Evolutionary conservation across 2,113 vertebrate genomes (phyloP).

Genomic region (Malurus melanocephalus): DNA sequence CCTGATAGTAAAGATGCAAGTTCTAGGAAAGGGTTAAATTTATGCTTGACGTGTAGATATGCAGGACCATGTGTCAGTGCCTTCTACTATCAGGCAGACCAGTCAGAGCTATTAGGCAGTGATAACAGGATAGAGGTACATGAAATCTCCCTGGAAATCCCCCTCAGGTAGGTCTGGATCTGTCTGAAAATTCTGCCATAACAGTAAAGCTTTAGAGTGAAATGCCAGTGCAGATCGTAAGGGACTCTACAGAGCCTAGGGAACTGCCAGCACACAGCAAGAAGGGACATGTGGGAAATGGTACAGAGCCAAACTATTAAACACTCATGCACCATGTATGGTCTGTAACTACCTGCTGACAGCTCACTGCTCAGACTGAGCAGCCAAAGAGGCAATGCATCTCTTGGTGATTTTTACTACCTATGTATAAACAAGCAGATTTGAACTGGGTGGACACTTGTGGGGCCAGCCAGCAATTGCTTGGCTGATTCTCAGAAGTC

Average conservation of each 20-base stretch:
- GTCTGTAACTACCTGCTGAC: neutral
- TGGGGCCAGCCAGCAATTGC: neutral
- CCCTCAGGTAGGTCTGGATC: neutral
- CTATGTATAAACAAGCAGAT: neutral
- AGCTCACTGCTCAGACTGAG: neutral
- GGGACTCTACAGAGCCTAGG: neutral
- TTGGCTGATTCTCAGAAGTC: neutral
- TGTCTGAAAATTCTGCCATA: neutral
- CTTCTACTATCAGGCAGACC: neutral
- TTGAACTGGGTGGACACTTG: neutral
- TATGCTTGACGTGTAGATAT: neutral
- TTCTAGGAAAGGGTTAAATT: conserved; percentile 1
- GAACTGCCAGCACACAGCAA: neutral
- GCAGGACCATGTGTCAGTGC: neutral
- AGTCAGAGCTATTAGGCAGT: neutral
- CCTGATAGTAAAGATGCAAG: neutral
- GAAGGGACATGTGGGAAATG: neutral
- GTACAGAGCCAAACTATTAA: neutral
- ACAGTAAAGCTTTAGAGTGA: neutral
- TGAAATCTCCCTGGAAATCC: neutral
- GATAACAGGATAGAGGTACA: neutral
- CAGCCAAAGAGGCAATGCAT: neutral
- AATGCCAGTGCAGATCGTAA: neutral
- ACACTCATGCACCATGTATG: neutral
- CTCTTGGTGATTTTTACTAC: neutral